A percentile compares a stretch with the other conserved stretches of the same genome.
Evolutionary conservation across 2,113 vertebrate species (phyloP).

Genomic region (Alosa alosa): DNA sequence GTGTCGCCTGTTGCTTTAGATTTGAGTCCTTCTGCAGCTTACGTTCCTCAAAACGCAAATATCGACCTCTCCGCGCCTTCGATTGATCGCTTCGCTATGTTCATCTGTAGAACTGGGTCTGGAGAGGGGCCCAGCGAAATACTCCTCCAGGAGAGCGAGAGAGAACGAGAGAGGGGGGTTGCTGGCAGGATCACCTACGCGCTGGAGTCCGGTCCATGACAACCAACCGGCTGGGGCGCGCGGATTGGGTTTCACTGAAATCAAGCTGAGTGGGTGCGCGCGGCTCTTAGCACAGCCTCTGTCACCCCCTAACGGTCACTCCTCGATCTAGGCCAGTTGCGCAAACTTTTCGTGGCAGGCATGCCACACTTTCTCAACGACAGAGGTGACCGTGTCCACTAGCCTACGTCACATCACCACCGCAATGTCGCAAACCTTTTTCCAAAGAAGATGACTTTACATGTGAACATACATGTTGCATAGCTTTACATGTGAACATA

Average conservation of each 20-base stretch:
- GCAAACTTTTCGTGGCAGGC: too few relatives aligned
- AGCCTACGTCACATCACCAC: too few relatives aligned
- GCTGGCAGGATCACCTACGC: not conserved
- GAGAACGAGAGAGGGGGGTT: not conserved
- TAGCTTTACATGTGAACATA: too few relatives aligned
- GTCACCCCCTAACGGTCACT: not conserved
- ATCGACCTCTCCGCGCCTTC: not conserved
- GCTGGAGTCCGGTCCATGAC: constrained; percentile 15
- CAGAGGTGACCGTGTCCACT: too few relatives aligned
- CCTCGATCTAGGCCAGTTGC: too few relatives aligned
- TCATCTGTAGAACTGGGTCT: not conserved
- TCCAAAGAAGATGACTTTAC: too few relatives aligned
- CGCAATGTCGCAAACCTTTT: too few relatives aligned
- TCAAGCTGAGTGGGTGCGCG: constrained; percentile 46
- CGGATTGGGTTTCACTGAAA: constrained; percentile 33
- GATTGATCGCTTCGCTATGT: not conserved
- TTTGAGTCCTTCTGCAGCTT: not conserved
- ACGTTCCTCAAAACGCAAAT: too few relatives aligned
- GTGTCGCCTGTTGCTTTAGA: not conserved
- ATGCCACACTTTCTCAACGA: too few relatives aligned
- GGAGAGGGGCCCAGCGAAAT: not conserved
- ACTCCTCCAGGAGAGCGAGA: not conserved
- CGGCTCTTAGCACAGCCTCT: constrained; percentile 41
- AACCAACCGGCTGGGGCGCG: constrained; percentile 34
- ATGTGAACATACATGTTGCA: too few relatives aligned